These are phyloP conservation scores for Phenganax stokvisi DNA, from an alignment of 92 coral and sea anemone species.

Conservation along the genomic window DNA sequence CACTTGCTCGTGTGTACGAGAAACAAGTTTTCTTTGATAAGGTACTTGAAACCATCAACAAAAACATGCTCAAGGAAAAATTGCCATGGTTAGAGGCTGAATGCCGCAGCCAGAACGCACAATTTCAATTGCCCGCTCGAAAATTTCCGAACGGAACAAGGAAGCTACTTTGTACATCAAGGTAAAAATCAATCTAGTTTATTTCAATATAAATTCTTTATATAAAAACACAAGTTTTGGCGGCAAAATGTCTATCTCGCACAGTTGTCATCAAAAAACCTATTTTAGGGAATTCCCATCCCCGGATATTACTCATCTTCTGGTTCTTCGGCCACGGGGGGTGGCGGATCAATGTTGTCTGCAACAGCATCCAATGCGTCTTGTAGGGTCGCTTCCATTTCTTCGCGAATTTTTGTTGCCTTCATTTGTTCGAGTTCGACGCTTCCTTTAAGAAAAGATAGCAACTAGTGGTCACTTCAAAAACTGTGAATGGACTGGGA, in stretches of 20 bases:
- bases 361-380: constrained; percentile 41
- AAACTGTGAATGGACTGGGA: not conserved
- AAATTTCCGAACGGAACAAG: too few relatives aligned
- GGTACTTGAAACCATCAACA: too few relatives aligned
- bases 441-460: constrained; percentile 2
- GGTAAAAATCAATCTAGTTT: not conserved
- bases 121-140: too few relatives aligned
- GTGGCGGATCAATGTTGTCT: not conserved
- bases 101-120: too few relatives aligned
- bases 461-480: not conserved
- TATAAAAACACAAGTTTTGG: not conserved
- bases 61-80: too few relatives aligned
- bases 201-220: not conserved
- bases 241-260: not conserved
- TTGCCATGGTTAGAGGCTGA: too few relatives aligned
- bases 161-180: too few relatives aligned
- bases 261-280: too few relatives aligned
- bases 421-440: constrained; percentile 43
- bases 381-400: constrained; percentile 48
- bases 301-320: not conserved
- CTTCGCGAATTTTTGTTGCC: constrained; percentile 20
- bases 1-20: too few relatives aligned
- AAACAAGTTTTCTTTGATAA: too few relatives aligned
- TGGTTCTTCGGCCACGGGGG: not conserved
- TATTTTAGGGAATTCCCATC: too few relatives aligned